These are phyloP conservation scores for Drosophila pseudotakahashii DNA, from an alignment of 2,888 invertebrate species.

Conservation along the genomic window DNA sequence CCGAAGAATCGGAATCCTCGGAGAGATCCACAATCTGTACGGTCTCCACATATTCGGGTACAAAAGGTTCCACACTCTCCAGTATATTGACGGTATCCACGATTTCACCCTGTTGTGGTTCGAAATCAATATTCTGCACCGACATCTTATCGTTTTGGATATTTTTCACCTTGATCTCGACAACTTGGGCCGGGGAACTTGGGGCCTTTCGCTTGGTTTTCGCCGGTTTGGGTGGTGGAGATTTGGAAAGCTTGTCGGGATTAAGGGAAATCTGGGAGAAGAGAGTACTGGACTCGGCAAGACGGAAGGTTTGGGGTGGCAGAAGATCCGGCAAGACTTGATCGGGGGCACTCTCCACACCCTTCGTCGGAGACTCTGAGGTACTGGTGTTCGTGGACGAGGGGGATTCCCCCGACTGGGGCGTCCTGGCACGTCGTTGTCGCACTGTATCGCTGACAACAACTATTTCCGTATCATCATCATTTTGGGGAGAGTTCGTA, in stretches of 20 bases:
- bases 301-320: slow-evolving; percentile 87
- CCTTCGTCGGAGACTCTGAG: slow-evolving; percentile 54
- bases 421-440: slow-evolving; percentile 84
- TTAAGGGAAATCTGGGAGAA: slow-evolving; percentile 89
- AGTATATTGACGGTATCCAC: slow-evolving; percentile 85
- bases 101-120: slow-evolving; percentile 83
- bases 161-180: slow-evolving; percentile 89
- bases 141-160: slow-evolving; percentile 88
- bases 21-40: slow-evolving; percentile 86
- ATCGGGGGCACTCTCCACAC: slow-evolving; percentile 36
- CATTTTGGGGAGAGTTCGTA: slow-evolving; percentile 20
- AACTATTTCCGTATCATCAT: slow-evolving; percentile 86
- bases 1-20: slow-evolving; percentile 85
- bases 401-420: slow-evolving; percentile 73
- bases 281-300: slow-evolving; percentile 88
- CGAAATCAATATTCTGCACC: slow-evolving; percentile 80
- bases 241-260: slow-evolving; percentile 46
- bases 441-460: slow-evolving; percentile 87
- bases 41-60: slow-evolving; percentile 86
- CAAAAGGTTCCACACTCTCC: slow-evolving; percentile 86
- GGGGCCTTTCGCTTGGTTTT: slow-evolving; percentile 78
- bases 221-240: slow-evolving; percentile 46
- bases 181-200: slow-evolving; percentile 85
- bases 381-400: slow-evolving; percentile 27
- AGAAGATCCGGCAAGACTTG: slow-evolving; percentile 84